phyloP scores from a whole-genome alignment of 2,888 invertebrate genomes.

The Drosophila demipolita region DNA sequence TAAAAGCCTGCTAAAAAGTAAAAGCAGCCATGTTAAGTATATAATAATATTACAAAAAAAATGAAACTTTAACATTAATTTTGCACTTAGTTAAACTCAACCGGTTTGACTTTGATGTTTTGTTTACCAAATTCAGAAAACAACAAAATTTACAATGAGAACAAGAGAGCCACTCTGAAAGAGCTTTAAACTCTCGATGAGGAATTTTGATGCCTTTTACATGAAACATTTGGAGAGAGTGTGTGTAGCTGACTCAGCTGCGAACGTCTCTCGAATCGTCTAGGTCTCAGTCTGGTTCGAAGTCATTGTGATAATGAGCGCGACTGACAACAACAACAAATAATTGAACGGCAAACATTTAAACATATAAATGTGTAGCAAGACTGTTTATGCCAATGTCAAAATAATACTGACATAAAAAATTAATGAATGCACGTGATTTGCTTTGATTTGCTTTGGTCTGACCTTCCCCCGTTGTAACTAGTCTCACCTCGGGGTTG shows the following conservation, averaged over 20 bases:
- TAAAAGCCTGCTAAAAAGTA: conserved; percentile 14
- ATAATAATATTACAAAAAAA: conserved; percentile 19
- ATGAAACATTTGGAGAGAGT: conserved; percentile 19
- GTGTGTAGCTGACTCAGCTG: conserved; percentile 11
- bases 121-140: conserved; percentile 64
- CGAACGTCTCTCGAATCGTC: conserved; percentile 20
- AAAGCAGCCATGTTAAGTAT: conserved; percentile 10
- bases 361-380: conserved; percentile 5
- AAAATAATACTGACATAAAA: conserved; percentile 1
- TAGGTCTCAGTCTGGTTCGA: conserved; percentile 25
- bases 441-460: background rate
- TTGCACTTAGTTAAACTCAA: conserved; percentile 32
- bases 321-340: conserved; percentile 16
- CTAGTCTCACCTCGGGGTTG: conserved; percentile 88
- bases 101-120: conserved; percentile 58
- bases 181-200: background rate
- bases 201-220: conserved; percentile 10
- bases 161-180: conserved; percentile 15
- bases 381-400: conserved; percentile 18
- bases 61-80: conserved; percentile 11
- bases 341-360: conserved; percentile 24
- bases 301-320: conserved; percentile 57
- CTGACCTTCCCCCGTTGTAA: conserved; percentile 9
- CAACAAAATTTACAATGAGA: conserved; percentile 18
- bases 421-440: conserved; percentile 6